A percentile compares a stretch with the other conserved stretches of the same genome.
phyloP scores from a whole-genome alignment of 2,113 vertebrate genomes.

The Antigone vipio region DNA sequence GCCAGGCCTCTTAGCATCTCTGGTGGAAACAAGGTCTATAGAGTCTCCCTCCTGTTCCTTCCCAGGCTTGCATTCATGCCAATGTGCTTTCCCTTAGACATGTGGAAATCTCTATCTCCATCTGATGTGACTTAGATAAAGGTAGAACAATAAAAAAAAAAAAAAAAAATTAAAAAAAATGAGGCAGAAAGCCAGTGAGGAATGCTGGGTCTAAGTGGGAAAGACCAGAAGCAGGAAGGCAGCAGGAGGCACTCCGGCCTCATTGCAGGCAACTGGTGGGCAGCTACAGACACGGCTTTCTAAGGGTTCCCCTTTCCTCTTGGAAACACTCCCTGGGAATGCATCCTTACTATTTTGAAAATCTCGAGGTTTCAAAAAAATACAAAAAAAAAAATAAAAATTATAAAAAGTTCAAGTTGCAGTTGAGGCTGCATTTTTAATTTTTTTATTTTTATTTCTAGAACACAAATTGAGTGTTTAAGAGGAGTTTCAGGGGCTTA shows the following conservation, averaged over 20 bases:
- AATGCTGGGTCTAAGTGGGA: background rate
- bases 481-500: background rate
- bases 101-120: background rate
- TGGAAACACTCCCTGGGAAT: background rate
- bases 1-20: background rate
- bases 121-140: background rate
- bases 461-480: background rate
- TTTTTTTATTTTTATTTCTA: background rate
- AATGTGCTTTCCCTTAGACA: background rate
- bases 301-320: background rate
- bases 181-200: too few species aligned
- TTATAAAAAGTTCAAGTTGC: background rate
- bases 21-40: background rate
- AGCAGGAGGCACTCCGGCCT: background rate
- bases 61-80: background rate
- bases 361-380: background rate
- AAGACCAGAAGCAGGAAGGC: background rate
- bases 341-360: background rate
- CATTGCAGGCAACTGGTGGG: background rate
- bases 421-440: background rate
- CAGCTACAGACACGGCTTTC: background rate
- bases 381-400: background rate
- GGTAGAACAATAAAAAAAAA: background rate
- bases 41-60: background rate
- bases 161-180: too few species aligned